Base-by-base conservation (phyloP, 2,113 vertebrate species). In the Ursus arctos region DNA sequence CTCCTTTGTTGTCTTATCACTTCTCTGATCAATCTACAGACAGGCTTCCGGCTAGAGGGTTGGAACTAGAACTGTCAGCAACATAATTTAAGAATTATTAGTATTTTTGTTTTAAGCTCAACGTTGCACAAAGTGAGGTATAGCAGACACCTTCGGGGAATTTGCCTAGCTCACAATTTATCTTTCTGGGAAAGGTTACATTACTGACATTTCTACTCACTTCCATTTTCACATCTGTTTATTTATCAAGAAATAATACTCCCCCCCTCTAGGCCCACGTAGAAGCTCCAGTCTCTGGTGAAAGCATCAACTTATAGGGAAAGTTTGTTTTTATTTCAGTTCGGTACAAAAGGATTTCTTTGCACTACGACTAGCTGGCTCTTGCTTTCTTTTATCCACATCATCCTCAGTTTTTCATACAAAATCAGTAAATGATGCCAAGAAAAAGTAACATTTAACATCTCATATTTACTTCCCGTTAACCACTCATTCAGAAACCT, bases 321-420 rank as follows among this genome's bases (percentile, higher is more conserved):
- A 90, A 81, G 18, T 57, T 71, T 53, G 24, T 74, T 95, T 97
- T 84, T 57, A 63, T 63, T 95, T 97, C 31, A 92, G 55, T 65
- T 91, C 18, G 26, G 22, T 61, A 86, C 28, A 93, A 95, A 67
- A 95, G 14, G 2, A 55, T 71, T 95, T 81, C 79, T 81, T 86
- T 95, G 76, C 55, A 93, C 26, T 77, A 7, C 87, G 31, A 96
- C 14, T 89, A 82, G 22, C 21, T 49, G 26, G 19, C 3, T 65
- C 28, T 85, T 88, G 21, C 28, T 89, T 88, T 90, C 47, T 95
- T 93, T 95, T 47, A 91, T 53, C 24, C 22, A 87, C 3, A 74
- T 69, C 9, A 51, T 71, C 6, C 74, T 92, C 49, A 88, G 86
- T 74, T 95, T 67, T 88, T 57, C 36, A 59, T 74, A 84, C 11